Evolutionary conservation across 2,113 vertebrate species (phyloP).

Genomic region (Notothenia rossii): DNA sequence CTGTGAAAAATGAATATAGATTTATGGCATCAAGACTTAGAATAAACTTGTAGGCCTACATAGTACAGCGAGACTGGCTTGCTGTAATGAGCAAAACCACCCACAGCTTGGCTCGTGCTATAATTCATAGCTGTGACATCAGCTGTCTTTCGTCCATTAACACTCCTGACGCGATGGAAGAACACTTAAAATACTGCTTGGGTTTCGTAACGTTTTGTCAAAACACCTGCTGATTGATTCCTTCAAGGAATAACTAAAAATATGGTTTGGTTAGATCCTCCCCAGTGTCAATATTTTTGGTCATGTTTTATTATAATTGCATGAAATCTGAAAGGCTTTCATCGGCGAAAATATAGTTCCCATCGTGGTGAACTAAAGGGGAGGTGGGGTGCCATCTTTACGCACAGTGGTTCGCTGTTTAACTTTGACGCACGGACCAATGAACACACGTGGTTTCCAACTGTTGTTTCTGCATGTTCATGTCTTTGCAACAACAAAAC

Average conservation of each 20-base stretch:
- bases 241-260: not conserved
- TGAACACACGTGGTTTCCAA: not conserved
- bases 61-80: not conserved
- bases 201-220: slow-evolving; percentile 22
- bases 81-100: not conserved
- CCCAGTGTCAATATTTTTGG: not conserved
- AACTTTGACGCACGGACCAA: slow-evolving; percentile 15
- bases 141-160: slow-evolving; percentile 16
- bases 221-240: slow-evolving; percentile 7
- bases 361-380: not conserved
- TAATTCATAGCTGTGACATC: not conserved
- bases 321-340: not conserved
- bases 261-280: not conserved
- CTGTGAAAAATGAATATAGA: not conserved
- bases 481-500: not conserved
- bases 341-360: not conserved
- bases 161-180: not conserved
- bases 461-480: not conserved
- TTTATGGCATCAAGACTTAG: not conserved
- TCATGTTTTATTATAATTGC: not conserved
- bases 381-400: slow-evolving; percentile 18
- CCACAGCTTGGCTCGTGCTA: not conserved
- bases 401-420: not conserved
- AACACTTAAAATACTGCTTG: not conserved
- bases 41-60: not conserved